A percentile compares a stretch with the other conserved stretches of the same genome.
Conservation (phyloP, 2,113 vertebrate genomes). For the Trichomycterus rosablanca region DNA sequence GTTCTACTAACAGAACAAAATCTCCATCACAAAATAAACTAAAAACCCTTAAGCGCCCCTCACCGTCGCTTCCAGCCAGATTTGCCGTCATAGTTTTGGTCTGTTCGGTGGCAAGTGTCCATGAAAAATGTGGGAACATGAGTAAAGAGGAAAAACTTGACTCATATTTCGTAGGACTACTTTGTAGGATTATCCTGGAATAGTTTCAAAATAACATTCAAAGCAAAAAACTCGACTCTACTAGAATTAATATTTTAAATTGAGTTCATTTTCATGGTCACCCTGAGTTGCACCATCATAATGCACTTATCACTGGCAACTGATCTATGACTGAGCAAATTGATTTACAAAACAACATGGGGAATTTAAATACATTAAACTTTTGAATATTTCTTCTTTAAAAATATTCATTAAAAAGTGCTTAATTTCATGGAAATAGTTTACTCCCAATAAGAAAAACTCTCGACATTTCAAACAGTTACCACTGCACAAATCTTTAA, state of each 20-base stretch:
- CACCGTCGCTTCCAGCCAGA: constrained; percentile 83
- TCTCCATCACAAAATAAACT: constrained; percentile 80
- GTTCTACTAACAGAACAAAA: constrained; percentile 93
- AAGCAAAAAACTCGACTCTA: constrained; percentile 33
- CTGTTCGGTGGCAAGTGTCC: constrained; percentile 96
- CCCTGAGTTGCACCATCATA: constrained; percentile 95
- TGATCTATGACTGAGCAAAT: no score
- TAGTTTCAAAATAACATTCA: no score
- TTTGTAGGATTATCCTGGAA: no score
- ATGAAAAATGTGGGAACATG: constrained; percentile 78
- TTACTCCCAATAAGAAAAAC: constrained; percentile 51
- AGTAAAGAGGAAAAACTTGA: constrained; percentile 44
- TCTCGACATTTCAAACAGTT: constrained; percentile 82
- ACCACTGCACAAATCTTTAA: constrained; percentile 87
- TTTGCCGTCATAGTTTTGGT: constrained; percentile 81
- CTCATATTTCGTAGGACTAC: constrained; percentile 32
- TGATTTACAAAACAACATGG: constrained; percentile 64
- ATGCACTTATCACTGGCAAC: constrained; percentile 93
- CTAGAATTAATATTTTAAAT: constrained; percentile 30
- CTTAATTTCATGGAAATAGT: constrained; percentile 47
- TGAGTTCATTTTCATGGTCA: constrained; percentile 54
- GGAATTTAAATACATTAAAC: constrained; percentile 34
- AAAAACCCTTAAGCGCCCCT: constrained; percentile 52
- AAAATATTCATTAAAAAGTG: constrained; percentile 50
- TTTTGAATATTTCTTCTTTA: constrained; percentile 41